phyloP scores from a whole-genome alignment of 2,113 vertebrate species.

The Centropus bengalensis region DNA sequence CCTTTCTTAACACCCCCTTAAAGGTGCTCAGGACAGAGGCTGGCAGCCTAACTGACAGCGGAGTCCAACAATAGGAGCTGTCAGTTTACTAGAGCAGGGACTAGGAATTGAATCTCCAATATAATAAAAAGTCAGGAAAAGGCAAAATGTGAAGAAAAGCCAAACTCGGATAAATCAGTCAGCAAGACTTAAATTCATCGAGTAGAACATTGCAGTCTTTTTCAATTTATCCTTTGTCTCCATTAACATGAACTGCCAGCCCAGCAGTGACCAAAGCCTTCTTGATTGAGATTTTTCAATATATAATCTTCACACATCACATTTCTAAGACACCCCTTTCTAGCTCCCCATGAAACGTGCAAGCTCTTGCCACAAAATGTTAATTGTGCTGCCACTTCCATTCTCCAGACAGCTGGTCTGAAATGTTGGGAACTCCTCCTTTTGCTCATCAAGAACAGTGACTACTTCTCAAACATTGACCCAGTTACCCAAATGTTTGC shows the following conservation, averaged over 20 bases:
- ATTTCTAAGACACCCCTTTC: background rate
- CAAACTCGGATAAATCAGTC: background rate
- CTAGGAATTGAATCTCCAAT: background rate
- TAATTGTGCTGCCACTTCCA: background rate
- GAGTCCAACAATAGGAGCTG: background rate
- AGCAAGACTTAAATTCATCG: background rate
- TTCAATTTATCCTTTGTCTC: background rate
- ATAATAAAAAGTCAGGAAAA: background rate
- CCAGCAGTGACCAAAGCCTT: background rate
- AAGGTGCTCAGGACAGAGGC: background rate
- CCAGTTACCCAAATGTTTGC: background rate
- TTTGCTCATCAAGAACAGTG: background rate
- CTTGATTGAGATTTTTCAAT: background rate
- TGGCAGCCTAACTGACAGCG: background rate
- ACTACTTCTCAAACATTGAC: background rate
- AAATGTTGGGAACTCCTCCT: background rate
- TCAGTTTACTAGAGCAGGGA: background rate
- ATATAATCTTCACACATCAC: background rate
- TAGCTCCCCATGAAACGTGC: background rate
- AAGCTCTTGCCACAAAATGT: background rate
- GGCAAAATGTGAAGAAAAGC: background rate
- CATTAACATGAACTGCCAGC: background rate
- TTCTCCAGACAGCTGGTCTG: background rate
- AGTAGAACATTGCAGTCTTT: background rate
- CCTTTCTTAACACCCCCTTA: fast-evolving